A percentile compares a stretch with the other conserved stretches of the same genome.
phyloP scores from a whole-genome alignment of 1,140 invertebrate genomes.

The Solenopsis invicta region DNA sequence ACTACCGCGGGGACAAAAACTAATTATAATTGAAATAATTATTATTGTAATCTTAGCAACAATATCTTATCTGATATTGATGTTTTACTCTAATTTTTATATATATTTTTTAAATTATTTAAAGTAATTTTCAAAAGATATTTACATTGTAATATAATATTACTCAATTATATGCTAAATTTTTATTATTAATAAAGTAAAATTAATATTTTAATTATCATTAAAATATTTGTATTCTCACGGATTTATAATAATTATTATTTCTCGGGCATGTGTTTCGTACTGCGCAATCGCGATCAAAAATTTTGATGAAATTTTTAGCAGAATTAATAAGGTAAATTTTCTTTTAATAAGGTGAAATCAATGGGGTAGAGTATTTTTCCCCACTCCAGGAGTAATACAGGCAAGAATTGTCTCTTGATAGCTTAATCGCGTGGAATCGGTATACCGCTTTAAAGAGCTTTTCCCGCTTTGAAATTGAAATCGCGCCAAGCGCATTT shows the following conservation, averaged over 20 bases:
- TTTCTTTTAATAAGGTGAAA: conserved; percentile 15
- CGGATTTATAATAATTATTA: background rate
- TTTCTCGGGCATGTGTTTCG: background rate
- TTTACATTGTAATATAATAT: background rate
- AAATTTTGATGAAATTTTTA: background rate
- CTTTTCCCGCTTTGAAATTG: conserved; percentile 59
- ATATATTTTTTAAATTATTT: background rate
- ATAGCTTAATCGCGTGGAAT: conserved; percentile 61
- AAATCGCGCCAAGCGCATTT: conserved; percentile 59
- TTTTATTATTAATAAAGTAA: background rate
- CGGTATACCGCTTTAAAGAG: conserved; percentile 53
- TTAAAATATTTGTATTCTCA: conserved; percentile 20
- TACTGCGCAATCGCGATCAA: background rate
- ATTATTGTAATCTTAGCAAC: background rate
- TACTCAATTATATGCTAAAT: background rate
- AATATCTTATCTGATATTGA: background rate
- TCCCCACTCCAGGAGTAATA: background rate
- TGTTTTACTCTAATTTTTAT: background rate
- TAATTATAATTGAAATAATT: background rate
- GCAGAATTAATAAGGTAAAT: background rate
- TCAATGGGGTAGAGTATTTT: conserved; percentile 14
- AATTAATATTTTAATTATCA: background rate
- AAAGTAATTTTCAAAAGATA: background rate
- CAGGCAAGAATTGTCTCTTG: conserved; percentile 58
- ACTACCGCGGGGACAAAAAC: background rate